A percentile compares a stretch with the other conserved stretches of the same genome.
Evolutionary conservation across 2,888 invertebrate species (phyloP).

Genomic region (Apotomis betuletana): DNA sequence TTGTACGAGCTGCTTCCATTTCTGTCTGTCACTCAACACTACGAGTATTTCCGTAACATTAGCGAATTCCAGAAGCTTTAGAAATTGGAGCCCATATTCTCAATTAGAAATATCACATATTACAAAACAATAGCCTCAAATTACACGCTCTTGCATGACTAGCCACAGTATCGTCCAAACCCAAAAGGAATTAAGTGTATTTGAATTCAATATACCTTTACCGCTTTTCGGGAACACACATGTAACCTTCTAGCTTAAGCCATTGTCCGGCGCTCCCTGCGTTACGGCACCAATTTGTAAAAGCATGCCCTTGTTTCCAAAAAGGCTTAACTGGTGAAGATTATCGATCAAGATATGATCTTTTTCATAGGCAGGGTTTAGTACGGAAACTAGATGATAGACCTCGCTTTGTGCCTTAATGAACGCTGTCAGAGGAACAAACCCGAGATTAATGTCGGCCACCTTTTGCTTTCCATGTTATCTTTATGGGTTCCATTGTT

Average conservation of each 20-base stretch:
- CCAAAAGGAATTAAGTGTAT: background rate
- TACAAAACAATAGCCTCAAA: background rate
- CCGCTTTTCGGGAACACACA: background rate
- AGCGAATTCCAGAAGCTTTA: too few species aligned
- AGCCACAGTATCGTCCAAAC: background rate
- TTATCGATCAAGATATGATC: background rate
- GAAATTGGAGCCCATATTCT: background rate
- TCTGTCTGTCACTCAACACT: too few species aligned
- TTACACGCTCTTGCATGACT: background rate
- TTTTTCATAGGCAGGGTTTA: background rate
- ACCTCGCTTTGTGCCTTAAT: slow-evolving; percentile 75
- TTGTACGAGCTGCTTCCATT: too few species aligned
- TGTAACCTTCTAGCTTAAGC: slow-evolving; percentile 30
- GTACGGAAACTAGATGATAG: slow-evolving; percentile 74
- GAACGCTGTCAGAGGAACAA: slow-evolving; percentile 76
- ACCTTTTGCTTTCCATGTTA: slow-evolving; percentile 68
- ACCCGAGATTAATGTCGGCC: slow-evolving; percentile 72
- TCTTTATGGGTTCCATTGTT: slow-evolving; percentile 71
- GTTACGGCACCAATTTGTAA: slow-evolving; percentile 73
- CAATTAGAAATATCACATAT: background rate
- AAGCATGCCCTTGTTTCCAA: slow-evolving; percentile 51
- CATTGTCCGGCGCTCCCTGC: slow-evolving; percentile 61
- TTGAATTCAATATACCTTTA: background rate
- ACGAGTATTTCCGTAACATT: too few species aligned
- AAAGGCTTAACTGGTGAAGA: background rate